phyloP scores from a whole-genome alignment of 1,140 invertebrate species.

The Caenorhabditis remanei region DNA sequence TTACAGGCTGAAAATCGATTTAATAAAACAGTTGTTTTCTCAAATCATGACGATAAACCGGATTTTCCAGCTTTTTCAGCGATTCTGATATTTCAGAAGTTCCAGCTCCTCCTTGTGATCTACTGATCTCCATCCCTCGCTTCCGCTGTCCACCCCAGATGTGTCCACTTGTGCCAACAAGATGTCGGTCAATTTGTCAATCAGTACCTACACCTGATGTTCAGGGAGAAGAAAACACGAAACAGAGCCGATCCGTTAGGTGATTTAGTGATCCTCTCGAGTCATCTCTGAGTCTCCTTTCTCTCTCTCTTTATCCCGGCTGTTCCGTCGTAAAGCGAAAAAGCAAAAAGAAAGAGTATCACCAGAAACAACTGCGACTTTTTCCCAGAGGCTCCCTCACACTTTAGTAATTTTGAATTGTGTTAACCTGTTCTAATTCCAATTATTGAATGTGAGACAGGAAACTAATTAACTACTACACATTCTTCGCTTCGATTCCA shows the following conservation, averaged over 20 bases:
- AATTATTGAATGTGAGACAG: conserved; percentile 10
- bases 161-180: conserved; percentile 41
- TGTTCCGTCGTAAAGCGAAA: conserved; percentile 27
- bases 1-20: too few relatives aligned
- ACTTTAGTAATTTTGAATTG: conserved; percentile 6
- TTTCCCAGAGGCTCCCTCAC: not conserved
- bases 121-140: not conserved
- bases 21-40: too few relatives aligned
- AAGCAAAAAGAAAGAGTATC: conserved; percentile 45
- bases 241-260: not conserved
- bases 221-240: not conserved
- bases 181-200: conserved; percentile 44
- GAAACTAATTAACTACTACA: not conserved
- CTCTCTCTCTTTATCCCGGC: not conserved
- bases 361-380: conserved; percentile 46
- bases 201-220: conserved; percentile 8
- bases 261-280: not conserved
- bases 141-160: not conserved
- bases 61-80: too few relatives aligned
- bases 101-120: not conserved
- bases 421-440: not conserved
- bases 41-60: too few relatives aligned
- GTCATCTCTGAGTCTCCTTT: not conserved
- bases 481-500: not conserved
- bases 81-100: too few relatives aligned